These are phyloP conservation scores for Craniophora ligustri DNA, from an alignment of 2,888 invertebrate genomes.

Conservation along the genomic window DNA sequence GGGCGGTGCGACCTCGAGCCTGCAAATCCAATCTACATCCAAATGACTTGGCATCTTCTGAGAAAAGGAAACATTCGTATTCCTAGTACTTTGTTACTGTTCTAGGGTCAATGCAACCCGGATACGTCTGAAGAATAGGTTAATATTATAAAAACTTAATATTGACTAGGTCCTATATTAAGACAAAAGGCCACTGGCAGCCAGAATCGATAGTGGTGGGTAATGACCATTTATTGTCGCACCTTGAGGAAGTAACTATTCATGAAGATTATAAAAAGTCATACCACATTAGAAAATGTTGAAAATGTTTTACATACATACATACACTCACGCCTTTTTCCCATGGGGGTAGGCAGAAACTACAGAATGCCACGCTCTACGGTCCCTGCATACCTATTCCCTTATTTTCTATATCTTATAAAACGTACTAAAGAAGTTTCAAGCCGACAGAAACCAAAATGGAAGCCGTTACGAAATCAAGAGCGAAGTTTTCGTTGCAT, in stretches of 20 bases:
- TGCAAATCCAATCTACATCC: conserved; percentile 35
- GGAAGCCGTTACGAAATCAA: conserved; percentile 22
- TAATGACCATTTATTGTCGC: not conserved
- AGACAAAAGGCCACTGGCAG: conserved; percentile 6
- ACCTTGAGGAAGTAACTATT: not conserved
- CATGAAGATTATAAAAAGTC: too few relatives aligned
- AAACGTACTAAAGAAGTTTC: too few relatives aligned
- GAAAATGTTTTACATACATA: too few relatives aligned
- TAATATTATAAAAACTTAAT: conserved; percentile 4
- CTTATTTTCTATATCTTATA: too few relatives aligned
- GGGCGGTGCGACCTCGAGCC: conserved; percentile 45
- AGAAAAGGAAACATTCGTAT: conserved; percentile 26
- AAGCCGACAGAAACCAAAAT: too few relatives aligned
- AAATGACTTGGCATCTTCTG: conserved; percentile 35
- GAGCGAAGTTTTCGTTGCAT: conserved; percentile 13
- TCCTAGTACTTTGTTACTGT: conserved; percentile 29
- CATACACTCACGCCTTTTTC: too few relatives aligned
- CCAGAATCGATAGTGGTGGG: conserved; percentile 1
- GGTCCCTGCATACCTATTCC: too few relatives aligned
- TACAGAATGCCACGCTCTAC: too few relatives aligned
- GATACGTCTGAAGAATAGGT: conserved; percentile 18
- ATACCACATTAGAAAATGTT: too few relatives aligned
- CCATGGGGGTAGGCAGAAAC: too few relatives aligned
- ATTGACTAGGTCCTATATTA: not conserved
- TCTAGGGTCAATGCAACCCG: conserved; percentile 23